Evolutionary conservation across 2,888 invertebrate species (phyloP), one percentile per base, ranked within the genome.

Genomic region (Caradrina kadenii): DNA sequence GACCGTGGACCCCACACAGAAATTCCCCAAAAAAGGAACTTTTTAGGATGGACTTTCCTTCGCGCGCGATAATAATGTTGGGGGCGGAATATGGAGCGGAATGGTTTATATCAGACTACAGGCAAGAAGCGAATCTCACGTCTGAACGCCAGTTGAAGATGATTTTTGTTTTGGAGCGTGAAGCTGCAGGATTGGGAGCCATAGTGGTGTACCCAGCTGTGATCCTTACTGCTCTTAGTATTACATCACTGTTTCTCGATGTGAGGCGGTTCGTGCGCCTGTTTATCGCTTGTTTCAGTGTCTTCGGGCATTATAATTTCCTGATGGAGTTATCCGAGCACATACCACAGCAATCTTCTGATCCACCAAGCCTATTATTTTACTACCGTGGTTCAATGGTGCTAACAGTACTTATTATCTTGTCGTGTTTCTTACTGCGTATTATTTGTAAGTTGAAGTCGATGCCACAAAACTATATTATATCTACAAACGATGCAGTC

Each of bases 31-130:
- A 17, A 17, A 45, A 15, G 17, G 17, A 3, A 45, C 1, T 5
- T 6, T 69, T 87, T 0, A 77, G 49, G 0, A 72, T 89, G 4
- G 79, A 70, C 5, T 80, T 86, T 22, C 63, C 56, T 11, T 19
- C 52, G 0, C 61, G 74, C 52, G 86, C 80, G 5, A 67, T 89
- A 0, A 35, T 17, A 0, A 79, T 87, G 79, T 2, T 80, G 0
- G 85, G 81, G 0, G 84, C 86, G 0, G 87, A 88, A 11, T 87
- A 88, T 62, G 90, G 89, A 0, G 61, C 86, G 0, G 88, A 87
- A n/a, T 93, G 91, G 91, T 82, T 84, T 4, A 88, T 93, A 45
- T 79, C 89, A 7, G 86, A 88, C 60, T 89, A 83, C 61, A 64
- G 79, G 5, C 80, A 86, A 49, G 69, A 70, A 0, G 68, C 80